These are phyloP conservation scores for Aleiodes leptofemur DNA, from an alignment of 2,888 invertebrate genomes.

Conservation along the genomic window DNA sequence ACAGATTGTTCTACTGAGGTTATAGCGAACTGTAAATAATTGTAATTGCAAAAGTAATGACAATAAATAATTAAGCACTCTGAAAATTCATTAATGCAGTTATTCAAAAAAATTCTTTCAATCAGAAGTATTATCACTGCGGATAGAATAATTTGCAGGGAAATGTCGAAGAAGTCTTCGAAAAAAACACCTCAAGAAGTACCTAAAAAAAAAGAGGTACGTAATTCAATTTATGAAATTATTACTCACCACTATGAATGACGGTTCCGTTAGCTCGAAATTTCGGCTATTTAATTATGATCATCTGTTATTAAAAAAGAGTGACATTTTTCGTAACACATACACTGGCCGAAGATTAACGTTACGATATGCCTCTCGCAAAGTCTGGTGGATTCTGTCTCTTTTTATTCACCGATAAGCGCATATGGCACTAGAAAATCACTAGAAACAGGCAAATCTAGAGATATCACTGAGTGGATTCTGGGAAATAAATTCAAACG, in stretches of 20 bases:
- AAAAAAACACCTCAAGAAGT: conserved; percentile 57
- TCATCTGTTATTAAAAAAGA: conserved; percentile 66
- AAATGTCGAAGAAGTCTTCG: conserved; percentile 65
- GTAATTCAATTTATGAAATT: conserved; percentile 44
- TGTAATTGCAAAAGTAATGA: conserved; percentile 11
- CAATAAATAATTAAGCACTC: conserved; percentile 19
- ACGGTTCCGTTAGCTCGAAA: conserved; percentile 44
- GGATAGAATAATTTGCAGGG: conserved; percentile 42
- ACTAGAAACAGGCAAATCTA: neutral
- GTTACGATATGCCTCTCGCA: conserved; percentile 12
- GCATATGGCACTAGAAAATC: conserved; percentile 2
- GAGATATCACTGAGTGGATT: neutral
- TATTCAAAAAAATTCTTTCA: neutral
- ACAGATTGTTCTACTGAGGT: conserved; percentile 45
- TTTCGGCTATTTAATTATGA: conserved; percentile 54
- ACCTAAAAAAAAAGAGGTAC: conserved; percentile 60
- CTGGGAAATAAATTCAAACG: conserved; percentile 27
- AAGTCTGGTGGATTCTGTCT: conserved; percentile 5
- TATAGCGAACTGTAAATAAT: conserved; percentile 42
- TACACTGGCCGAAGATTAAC: conserved; percentile 44
- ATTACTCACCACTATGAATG: conserved; percentile 58
- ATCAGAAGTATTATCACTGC: neutral
- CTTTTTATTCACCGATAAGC: conserved; percentile 9
- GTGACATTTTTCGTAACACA: conserved; percentile 64
- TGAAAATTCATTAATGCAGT: conserved; percentile 48